Evolutionary conservation across 1,140 invertebrate genomes (phyloP), one percentile per base, ranked within the genome.

Genomic region (Aleiodes sp.): DNA sequence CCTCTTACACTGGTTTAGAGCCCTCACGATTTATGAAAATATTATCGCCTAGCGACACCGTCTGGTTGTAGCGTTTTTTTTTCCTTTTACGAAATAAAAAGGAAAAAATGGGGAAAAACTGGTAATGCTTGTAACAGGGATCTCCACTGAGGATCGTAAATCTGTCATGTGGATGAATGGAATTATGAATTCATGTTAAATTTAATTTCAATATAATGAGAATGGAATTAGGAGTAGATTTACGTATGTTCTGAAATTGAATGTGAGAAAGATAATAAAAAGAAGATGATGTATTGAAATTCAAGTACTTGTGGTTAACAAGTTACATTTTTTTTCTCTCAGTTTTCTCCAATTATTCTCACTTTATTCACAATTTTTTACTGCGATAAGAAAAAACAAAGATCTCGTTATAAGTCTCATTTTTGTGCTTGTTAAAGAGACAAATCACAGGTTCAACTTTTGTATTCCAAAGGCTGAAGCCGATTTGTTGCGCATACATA

Each of bases 41-140:
- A 76, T 73, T 73, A 73, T 71, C 73, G 70, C 70, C 64, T 72
- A 73, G 57, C 65, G 57, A 69, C 52, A 73, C 61, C 61, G 10
- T 21, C 66, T 69, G 64, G 68, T 64, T 70, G 60, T 46, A 35
- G 39, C n/a, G n/a, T 26, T 64, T 74, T 68, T 73, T 67, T 70
- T 67, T n/a, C 43, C 14, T 19, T 19, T 24, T 19, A 16, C 14
- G 52, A 56, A 8, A 31, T 56, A 26, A 12, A 7, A 10, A 39
- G 4, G 4, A 14, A 12, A 37, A 41, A n/a, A n/a, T n/a, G 37
- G 21, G 31, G 41, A 52, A 52, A 52, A 52, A 52, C 3, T 52
- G 46, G n/a, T 52, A 52, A 52, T 24, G 46, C 19, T 19, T 8
- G 46, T 8, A 19, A 12, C 21, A 52, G 46, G 46, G 21, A 7